These are phyloP conservation scores for Tuberolachnus salignus DNA, from an alignment of 2,888 invertebrate genomes.

Conservation along the genomic window DNA sequence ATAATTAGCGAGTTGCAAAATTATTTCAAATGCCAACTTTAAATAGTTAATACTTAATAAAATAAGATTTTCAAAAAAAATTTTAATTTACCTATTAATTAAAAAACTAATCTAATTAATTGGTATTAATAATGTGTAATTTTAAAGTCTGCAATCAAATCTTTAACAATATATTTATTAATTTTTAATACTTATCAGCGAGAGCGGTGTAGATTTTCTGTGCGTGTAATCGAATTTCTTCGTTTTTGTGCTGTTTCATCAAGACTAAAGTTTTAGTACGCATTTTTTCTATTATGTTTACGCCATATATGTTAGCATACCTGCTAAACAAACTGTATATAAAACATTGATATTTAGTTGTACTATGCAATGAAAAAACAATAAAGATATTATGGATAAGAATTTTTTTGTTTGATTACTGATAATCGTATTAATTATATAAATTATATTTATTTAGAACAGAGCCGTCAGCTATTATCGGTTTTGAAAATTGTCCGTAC, in stretches of 20 bases:
- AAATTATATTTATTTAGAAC: not conserved
- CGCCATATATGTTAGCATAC: constrained; percentile 64
- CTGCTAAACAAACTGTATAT: constrained; percentile 59
- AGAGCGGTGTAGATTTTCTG: constrained; percentile 61
- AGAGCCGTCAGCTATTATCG: not conserved
- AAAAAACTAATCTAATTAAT: too few relatives aligned
- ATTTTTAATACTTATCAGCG: not conserved
- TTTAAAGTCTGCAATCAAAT: too few relatives aligned
- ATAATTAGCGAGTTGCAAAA: too few relatives aligned
- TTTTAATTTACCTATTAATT: too few relatives aligned
- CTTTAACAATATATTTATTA: too few relatives aligned
- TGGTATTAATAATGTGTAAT: too few relatives aligned
- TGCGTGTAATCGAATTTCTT: constrained; percentile 62
- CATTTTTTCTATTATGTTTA: constrained; percentile 62
- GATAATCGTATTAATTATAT: not conserved
- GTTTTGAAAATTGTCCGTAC: too few relatives aligned
- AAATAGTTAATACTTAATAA: too few relatives aligned
- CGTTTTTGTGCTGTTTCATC: constrained; percentile 62
- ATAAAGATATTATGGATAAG: too few relatives aligned
- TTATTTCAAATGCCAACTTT: too few relatives aligned
- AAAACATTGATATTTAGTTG: constrained; percentile 2
- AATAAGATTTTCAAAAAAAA: too few relatives aligned
- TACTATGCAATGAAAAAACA: not conserved
- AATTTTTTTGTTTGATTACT: too few relatives aligned
- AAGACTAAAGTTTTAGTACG: constrained; percentile 62